These are phyloP conservation scores for Epistrophe grossulariae DNA, from an alignment of 2,888 invertebrate species.

Conservation along the genomic window DNA sequence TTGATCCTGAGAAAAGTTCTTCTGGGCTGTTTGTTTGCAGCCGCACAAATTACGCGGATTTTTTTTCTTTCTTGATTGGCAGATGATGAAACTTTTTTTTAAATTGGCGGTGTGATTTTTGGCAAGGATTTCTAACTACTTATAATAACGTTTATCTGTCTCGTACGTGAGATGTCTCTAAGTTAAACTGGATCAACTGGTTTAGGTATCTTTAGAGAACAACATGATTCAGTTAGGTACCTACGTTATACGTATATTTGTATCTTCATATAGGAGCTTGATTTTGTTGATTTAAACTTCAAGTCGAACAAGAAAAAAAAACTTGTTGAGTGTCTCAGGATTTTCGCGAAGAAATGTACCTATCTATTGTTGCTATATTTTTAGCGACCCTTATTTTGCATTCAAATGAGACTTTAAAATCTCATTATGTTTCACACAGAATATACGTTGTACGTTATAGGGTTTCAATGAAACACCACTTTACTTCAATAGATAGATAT, in stretches of 20 bases:
- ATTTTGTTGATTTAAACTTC: slow-evolving; percentile 4
- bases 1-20: slow-evolving; percentile 54
- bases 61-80: slow-evolving; percentile 51
- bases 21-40: slow-evolving; percentile 75
- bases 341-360: not conserved
- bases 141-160: slow-evolving; percentile 20
- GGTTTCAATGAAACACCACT: no score
- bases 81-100: slow-evolving; percentile 60
- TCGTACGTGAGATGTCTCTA: not conserved
- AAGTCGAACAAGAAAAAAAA: not conserved
- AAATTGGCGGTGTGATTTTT: slow-evolving; percentile 65
- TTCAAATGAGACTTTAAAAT: not conserved
- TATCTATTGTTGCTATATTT: slow-evolving; percentile 3
- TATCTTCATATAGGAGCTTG: not conserved
- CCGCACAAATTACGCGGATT: slow-evolving; percentile 76
- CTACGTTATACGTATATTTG: no score
- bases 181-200: slow-evolving; percentile 56
- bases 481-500: no score
- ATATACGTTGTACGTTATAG: no score
- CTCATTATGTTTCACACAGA: not conserved
- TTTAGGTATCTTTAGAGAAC: slow-evolving; percentile 6
- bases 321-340: not conserved
- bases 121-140: slow-evolving; percentile 23
- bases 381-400: slow-evolving; percentile 10
- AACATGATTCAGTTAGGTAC: not conserved